Evolutionary conservation across 2,113 vertebrate species (phyloP).

Genomic region (Sarotherodon lohbergeri): DNA sequence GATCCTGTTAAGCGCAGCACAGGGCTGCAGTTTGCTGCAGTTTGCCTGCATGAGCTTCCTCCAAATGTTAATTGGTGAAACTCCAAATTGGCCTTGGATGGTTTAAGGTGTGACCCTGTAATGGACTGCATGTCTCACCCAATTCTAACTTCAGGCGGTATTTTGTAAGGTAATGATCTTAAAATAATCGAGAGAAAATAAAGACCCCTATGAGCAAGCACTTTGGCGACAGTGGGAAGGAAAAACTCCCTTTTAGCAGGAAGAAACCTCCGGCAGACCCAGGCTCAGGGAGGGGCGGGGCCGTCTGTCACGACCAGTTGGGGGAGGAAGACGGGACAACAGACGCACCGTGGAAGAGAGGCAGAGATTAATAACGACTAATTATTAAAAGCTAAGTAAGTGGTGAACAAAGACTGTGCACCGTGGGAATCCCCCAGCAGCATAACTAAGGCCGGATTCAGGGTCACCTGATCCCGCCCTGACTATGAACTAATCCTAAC

Average conservation of each 20-base stretch:
- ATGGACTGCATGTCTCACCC: not conserved
- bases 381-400: not conserved
- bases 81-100: not conserved
- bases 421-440: not conserved
- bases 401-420: not conserved
- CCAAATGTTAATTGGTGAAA: not conserved
- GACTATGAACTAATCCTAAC: too few species aligned
- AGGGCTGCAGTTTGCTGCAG: not conserved
- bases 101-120: not conserved
- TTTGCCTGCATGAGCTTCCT: not conserved
- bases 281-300: not conserved
- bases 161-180: not conserved
- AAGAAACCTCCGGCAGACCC: not conserved
- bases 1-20: not conserved
- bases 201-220: not conserved
- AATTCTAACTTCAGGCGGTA: rapidly evolving
- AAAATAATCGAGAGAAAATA: not conserved
- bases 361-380: not conserved
- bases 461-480: not conserved
- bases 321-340: not conserved
- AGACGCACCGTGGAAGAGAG: not conserved
- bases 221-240: not conserved
- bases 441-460: not conserved
- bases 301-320: not conserved
- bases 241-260: not conserved